A percentile compares a stretch with the other conserved stretches of the same genome.
phyloP scores from a whole-genome alignment of 2,888 invertebrate species.

The Agapetus fuscipes region DNA sequence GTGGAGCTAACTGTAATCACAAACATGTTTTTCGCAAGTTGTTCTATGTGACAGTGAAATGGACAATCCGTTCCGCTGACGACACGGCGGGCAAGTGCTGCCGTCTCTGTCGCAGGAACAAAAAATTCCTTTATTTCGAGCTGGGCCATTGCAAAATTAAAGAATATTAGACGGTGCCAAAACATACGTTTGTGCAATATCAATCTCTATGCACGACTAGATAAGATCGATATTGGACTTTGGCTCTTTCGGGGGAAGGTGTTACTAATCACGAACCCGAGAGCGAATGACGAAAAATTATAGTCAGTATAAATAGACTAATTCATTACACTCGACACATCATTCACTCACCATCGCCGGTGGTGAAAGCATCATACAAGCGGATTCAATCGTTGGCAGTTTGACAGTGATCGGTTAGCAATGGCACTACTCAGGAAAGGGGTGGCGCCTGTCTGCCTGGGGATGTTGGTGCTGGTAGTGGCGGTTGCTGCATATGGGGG shows the following conservation, averaged over 20 bases:
- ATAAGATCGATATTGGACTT: not conserved
- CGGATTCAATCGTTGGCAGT: not conserved
- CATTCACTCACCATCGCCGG: too few relatives aligned
- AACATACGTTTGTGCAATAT: not conserved
- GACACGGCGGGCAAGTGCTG: constrained; percentile 4
- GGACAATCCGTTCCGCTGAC: constrained; percentile 16
- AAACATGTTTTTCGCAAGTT: not conserved
- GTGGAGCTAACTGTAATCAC: too few relatives aligned
- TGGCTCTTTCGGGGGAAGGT: not conserved
- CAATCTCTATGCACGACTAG: not conserved
- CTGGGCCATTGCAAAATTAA: not conserved
- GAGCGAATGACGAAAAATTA: not conserved
- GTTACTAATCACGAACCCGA: not conserved
- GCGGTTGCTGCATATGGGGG: constrained; percentile 44
- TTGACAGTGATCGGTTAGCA: not conserved
- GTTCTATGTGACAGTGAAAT: constrained; percentile 19
- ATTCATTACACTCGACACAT: not conserved
- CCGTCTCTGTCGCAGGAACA: not conserved
- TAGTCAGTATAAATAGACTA: not conserved
- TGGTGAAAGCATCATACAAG: not conserved
- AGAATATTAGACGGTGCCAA: not conserved
- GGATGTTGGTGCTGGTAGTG: constrained; percentile 42
- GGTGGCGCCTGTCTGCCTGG: constrained; percentile 25
- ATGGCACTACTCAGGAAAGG: not conserved
- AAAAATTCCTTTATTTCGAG: not conserved